Base-by-base conservation (phyloP, 2,113 vertebrate species). In the Orycteropus afer region DNA sequence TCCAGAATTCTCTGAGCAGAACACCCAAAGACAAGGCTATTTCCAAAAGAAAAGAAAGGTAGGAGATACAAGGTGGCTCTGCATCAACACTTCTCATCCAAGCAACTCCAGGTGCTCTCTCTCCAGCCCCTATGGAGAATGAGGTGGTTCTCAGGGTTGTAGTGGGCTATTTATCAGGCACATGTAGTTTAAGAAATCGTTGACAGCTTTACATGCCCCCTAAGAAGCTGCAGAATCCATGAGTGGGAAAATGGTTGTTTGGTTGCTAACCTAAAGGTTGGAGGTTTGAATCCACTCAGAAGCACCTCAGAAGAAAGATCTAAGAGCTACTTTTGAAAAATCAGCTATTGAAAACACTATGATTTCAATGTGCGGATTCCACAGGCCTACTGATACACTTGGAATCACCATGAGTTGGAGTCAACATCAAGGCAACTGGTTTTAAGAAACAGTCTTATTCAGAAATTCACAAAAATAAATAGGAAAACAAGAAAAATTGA, bases 101-200 rank as follows among this genome's bases (percentile, higher is more conserved):
- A 23, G 55, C 22, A 57, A 22, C 22, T 57, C 20, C 22, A 23
- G 1, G 0, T 2, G 17, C 32, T 4, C 1, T 29, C 15, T 45
- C 47, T 40, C 77, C 65, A 1, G 40, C 47, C 11, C 22, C 0
- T 5, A 3, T 4, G n/a, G 71, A 1, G 32, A 32, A 15, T 2
- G 17, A 67, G 32, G 34, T n/a, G 11, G 40, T 22, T 14, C 51
- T 47, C 34, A 29, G 0, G 1, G 10, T 47, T n/a, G 17, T 37
- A 0, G 7, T 22, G 37, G 37, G 49, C 81, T 67, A 22, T 10
- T 45, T 9, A 22, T 9, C 42, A 12, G 18, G 7, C 45, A 40
- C 7, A 6, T 1, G 1, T 8, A 18, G 4, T 32, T n/a, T 63
- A 23, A 2, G 15, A 45, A 65, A 1, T 14, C 37, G 9, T 51